These are phyloP conservation scores for Hydroisotoma schaefferi DNA, from an alignment of 2,888 invertebrate genomes.

Conservation along the genomic window DNA sequence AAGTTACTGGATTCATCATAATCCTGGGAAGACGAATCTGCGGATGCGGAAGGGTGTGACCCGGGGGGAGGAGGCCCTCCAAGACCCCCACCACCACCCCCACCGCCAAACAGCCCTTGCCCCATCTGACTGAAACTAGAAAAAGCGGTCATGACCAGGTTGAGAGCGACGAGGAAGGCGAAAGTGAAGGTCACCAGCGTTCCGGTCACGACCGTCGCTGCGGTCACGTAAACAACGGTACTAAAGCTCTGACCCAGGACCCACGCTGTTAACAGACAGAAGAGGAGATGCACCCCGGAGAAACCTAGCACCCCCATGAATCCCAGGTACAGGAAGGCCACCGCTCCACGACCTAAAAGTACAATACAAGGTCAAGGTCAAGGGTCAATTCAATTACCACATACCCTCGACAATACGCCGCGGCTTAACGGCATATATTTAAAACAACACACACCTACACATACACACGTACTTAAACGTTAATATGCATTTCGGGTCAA, in stretches of 20 bases:
- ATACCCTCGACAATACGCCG: too few relatives aligned
- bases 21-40: too few relatives aligned
- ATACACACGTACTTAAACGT: too few relatives aligned
- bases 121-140: constrained; percentile 4
- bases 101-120: background rate
- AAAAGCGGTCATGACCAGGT: constrained; percentile 14
- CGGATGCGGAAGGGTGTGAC: too few relatives aligned
- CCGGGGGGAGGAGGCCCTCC: too few relatives aligned
- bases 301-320: constrained; percentile 5
- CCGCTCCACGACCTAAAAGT: constrained; percentile 3
- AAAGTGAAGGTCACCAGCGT: constrained; percentile 19
- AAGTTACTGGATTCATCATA: too few relatives aligned
- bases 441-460: too few relatives aligned
- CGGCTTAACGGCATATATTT: too few relatives aligned
- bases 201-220: constrained; percentile 17
- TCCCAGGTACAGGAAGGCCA: constrained; percentile 18
- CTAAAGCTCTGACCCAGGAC: constrained; percentile 16
- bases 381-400: too few relatives aligned
- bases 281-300: constrained; percentile 6
- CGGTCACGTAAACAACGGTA: constrained; percentile 25
- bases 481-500: too few relatives aligned
- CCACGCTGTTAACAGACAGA: constrained; percentile 10
- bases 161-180: constrained; percentile 14
- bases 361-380: background rate
- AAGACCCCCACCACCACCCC: background rate